Evolutionary conservation across 1,140 invertebrate genomes (phyloP).

Genomic region (Sitobion miscanthi): DNA sequence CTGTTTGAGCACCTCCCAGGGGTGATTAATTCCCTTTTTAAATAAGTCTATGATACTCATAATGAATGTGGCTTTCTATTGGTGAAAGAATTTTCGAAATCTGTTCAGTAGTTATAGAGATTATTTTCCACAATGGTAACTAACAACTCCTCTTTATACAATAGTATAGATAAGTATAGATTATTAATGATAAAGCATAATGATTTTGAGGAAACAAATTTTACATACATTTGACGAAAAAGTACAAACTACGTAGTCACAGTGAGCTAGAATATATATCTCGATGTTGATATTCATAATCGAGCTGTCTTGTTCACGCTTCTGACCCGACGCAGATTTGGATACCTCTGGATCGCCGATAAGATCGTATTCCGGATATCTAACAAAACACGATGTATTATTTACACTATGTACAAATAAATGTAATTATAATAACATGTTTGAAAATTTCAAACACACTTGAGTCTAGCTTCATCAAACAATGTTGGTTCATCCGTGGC

Average conservation of each 20-base stretch:
- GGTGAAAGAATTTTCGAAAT: no score
- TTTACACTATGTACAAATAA: neutral
- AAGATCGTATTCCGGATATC: slow-evolving; percentile 86
- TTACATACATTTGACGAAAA: slow-evolving; percentile 88
- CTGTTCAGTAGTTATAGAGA: no score
- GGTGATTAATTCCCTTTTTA: no score
- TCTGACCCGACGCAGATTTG: slow-evolving; percentile 85
- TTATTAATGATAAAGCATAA: no score
- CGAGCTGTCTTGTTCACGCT: slow-evolving; percentile 86
- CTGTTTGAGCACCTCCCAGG: no score
- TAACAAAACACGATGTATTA: slow-evolving; percentile 61
- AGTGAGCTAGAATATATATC: slow-evolving; percentile 82
- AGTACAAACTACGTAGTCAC: slow-evolving; percentile 93
- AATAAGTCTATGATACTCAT: no score
- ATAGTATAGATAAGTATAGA: no score
- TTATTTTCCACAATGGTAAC: no score
- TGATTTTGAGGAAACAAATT: no score
- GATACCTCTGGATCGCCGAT: slow-evolving; percentile 87
- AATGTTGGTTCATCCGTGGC: slow-evolving; percentile 89
- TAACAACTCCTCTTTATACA: no score
- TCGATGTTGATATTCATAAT: slow-evolving; percentile 90
- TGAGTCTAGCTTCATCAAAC: slow-evolving; percentile 64
- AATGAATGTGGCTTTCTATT: no score
- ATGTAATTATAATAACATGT: neutral
- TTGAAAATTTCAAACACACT: slow-evolving; percentile 60